Base-by-base conservation (phyloP, 2,797 vertebrate genomes). In the Luscinia luscinia region DNA sequence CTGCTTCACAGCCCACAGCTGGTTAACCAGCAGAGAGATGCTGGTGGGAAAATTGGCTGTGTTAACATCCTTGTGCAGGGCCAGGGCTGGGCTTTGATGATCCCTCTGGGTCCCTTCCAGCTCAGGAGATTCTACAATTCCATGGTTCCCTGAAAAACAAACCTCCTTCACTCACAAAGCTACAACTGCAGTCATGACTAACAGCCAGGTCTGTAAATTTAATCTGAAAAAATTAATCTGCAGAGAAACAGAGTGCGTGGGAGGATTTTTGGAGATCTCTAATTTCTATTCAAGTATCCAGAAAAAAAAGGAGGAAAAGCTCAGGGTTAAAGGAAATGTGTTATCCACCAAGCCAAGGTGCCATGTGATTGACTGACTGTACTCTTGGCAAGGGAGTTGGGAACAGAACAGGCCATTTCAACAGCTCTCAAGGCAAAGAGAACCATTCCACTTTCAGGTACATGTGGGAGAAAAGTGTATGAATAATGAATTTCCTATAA, bases 401-500 rank as follows among this genome's bases (percentile, higher is more conserved):
- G 81, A 96, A 88, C 73, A 92, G 66, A 55, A 73, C 19, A 69
- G 2, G 72, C 16, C 40, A 21, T 85, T 87, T 84, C 72, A 96
- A 74, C 79, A 92, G 84, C 87, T 96, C 84, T 57, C 70, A 90
- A 89, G 84, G 79, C 78, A 94, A 87, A 87, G 74, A 17, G 59
- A 95, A 84, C 59, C 14, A 26, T 91, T 91, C 87, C 66, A 58
- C 94, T 96, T 97, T 94, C 90, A 97, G 95, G 89, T 95, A 74
- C 75, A 62, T 83, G 70, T 89, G 80, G 89, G 76, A 94, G 79
- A 93, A 95, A 93, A 49, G 51, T 57, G 8, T 13, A 86, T 94
- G 81, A 97, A 96, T 96, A 97, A 97, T 97, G 61, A 86, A 97
- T 97, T 96, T 93, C 75, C 74, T 93, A 61, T 92, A 92, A 91